Base-by-base conservation (phyloP, 1,140 invertebrate species). In the Diabrotica virgifera region DNA sequence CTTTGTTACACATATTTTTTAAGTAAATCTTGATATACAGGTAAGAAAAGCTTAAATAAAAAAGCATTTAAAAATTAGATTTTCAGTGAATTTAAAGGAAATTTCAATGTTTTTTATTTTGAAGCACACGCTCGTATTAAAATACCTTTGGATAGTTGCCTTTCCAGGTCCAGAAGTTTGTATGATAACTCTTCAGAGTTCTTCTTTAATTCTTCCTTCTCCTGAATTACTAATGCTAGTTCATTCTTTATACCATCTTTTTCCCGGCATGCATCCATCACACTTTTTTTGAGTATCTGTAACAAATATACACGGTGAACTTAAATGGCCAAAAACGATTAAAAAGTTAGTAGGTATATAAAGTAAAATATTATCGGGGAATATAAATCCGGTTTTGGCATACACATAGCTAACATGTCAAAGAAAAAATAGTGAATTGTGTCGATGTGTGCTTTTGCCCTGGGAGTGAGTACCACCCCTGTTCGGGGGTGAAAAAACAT, bases 201-300 rank as follows among this genome's bases (percentile, higher is more conserved):
- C 59, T 64, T 54, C 65, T 74, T 77, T 9, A 83, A 61, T 54
- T 73, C 62, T 36, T 78, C 74, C 67, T 80, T 72, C 54, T 76
- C 73, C 37, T 71, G 61, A 6, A 76, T 63, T n/a, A 72, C 53
- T 61, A 77, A 69, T 60, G 72, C 67, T 24, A 86, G 79, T 52
- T 76, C 67, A 10, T 59, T 56, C 52, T 60, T 63, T 50, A 74
- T 52, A 38, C 36, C 24, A 46, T 75, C 71, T 53, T 69, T 70
- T 70, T 76, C 72, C 59, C 63, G 70, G 51, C 69, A 70, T 14
- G 75, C 71, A 62, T 76, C 74, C 11, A 69, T 65, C 11, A 77
- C 69, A 56, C 74, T 76, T 64, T 77, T 74, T 64, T 72, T 76
- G n/a, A 78, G 65, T 62, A 75, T 73, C 76, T 74, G 58, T 7